phyloP scores from a whole-genome alignment of 2,113 vertebrate genomes.

The Megalops atlanticus region DNA sequence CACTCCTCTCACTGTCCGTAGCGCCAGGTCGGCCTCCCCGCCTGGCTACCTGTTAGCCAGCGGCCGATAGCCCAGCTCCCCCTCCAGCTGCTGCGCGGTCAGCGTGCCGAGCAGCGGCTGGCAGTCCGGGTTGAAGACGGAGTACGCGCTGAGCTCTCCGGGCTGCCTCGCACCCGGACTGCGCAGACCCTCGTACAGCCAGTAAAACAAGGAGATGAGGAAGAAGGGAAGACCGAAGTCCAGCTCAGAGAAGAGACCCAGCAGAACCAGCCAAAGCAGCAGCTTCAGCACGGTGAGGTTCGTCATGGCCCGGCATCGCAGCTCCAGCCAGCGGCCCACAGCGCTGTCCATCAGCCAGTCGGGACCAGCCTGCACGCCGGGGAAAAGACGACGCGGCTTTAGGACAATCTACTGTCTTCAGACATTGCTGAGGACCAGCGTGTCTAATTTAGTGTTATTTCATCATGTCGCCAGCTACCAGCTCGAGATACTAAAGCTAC shows the following conservation, averaged over 20 bases:
- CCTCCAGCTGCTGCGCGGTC: conserved; percentile 89
- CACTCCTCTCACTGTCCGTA: background rate
- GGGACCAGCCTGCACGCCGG: conserved; percentile 37
- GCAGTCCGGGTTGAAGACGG: conserved; percentile 92
- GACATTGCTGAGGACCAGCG: too few species aligned
- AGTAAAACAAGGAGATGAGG: conserved; percentile 87
- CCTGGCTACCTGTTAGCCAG: conserved; percentile 54
- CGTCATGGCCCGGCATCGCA: conserved; percentile 54
- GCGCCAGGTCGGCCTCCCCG: background rate
- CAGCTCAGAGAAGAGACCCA: conserved; percentile 84
- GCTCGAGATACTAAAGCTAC: too few species aligned
- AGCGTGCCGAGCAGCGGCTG: conserved; percentile 84
- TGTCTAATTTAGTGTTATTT: background rate
- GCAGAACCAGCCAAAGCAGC: conserved; percentile 85
- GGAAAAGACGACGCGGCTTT: background rate
- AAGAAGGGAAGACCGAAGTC: conserved; percentile 87
- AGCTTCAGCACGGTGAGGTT: conserved; percentile 79
- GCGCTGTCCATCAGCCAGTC: conserved; percentile 63
- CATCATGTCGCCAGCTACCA: too few species aligned
- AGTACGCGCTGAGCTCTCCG: conserved; percentile 90
- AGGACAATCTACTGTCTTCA: too few species aligned
- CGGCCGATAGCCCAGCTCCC: conserved; percentile 80
- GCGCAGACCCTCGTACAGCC: conserved; percentile 85
- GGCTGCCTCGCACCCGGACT: conserved; percentile 66
- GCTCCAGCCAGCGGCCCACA: conserved; percentile 62